Evolutionary conservation across 2,888 invertebrate species (phyloP), one percentile per base, ranked within the genome.

Genomic region (Ernsta delagoae): DNA sequence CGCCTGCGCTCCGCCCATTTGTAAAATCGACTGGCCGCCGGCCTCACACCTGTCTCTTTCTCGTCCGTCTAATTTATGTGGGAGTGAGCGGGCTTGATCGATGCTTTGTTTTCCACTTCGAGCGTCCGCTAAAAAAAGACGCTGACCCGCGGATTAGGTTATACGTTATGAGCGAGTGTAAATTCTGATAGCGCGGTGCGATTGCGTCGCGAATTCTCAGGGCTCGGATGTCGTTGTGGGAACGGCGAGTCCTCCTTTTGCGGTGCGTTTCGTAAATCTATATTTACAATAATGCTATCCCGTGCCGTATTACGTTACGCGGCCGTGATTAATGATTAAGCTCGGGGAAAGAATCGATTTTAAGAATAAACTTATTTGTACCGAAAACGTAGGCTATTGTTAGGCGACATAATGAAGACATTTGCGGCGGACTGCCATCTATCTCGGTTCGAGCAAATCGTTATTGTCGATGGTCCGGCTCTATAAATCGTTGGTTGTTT

Each of bases 41-140:
- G 83, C 89, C 86, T 84, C 85, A 88, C 92, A 90, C 90, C 92
- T 92, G 92, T 93, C 93, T 90, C 90, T 88, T 87, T 93, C 93
- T 82, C 83, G 83, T 84, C 85, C 87, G 85, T 80, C 89, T 92
- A 93, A 93, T 92, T 92, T 92, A 92, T 92, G 92, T 92, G 92
- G 85, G 93, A 91, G 93, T 84, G 93, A 93, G 85, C 89, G 89
- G 86, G 88, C 87, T 90, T 93, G 92, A 93, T 92, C 89, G 92
- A 93, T 87, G 92, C 87, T 88, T 90, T 87, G 91, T 90, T 89
- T 90, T 86, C 86, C 83, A 82, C 89, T 88, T 88, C 86, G 84
- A 86, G 82, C 86, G 86, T 85, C 82, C 79, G 80, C 85, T 84
- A 87, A 87, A 85, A 87, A 82, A 83, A 82, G 83, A 84, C 53